phyloP scores from a whole-genome alignment of 2,113 vertebrate species.

The Cinclus mexicanus region DNA sequence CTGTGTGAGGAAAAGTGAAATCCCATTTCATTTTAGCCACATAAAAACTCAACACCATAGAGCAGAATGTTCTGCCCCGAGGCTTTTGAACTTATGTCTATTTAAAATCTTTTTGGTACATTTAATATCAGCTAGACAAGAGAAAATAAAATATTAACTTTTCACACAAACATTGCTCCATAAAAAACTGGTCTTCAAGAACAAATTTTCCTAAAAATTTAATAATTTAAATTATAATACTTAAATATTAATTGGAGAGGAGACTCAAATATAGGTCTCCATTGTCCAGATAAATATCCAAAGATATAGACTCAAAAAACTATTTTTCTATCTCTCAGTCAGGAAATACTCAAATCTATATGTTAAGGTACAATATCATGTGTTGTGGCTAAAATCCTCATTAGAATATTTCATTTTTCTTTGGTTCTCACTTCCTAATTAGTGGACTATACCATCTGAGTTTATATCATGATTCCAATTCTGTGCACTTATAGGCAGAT shows the following conservation, averaged over 20 bases:
- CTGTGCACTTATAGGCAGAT: background rate
- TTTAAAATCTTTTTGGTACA: background rate
- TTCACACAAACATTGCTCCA: accelerated
- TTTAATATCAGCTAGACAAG: background rate
- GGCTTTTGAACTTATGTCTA: background rate
- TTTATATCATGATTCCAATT: background rate
- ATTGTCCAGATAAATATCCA: background rate
- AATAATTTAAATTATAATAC: background rate
- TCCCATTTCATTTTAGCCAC: background rate
- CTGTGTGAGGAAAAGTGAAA: background rate
- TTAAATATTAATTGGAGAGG: background rate
- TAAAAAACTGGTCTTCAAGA: background rate
- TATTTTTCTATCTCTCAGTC: background rate
- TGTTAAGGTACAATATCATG: background rate
- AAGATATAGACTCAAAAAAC: background rate
- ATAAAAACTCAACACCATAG: background rate
- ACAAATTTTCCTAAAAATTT: background rate
- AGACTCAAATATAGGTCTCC: background rate
- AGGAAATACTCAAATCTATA: background rate
- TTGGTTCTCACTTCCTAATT: background rate
- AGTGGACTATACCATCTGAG: background rate
- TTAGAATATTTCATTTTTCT: background rate
- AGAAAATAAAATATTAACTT: background rate
- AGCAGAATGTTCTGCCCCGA: background rate
- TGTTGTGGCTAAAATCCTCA: background rate